These are phyloP conservation scores for Meiosimyza platycephala DNA, from an alignment of 2,888 invertebrate genomes.

Conservation along the genomic window DNA sequence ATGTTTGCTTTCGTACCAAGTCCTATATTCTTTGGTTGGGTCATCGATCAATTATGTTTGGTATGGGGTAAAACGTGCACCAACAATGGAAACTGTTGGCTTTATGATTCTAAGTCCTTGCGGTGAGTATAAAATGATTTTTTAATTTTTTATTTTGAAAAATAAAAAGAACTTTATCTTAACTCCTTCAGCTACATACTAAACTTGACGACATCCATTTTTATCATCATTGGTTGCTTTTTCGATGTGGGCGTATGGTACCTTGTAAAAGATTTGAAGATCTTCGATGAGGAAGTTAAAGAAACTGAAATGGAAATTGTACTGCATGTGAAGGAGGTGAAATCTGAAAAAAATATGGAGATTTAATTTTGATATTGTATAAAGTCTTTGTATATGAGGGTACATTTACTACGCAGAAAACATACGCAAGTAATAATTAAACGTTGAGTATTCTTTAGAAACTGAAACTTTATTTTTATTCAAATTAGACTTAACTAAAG, in stretches of 20 bases:
- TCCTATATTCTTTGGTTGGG: conserved; percentile 78
- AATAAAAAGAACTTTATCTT: neutral
- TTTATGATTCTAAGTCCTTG: conserved; percentile 75
- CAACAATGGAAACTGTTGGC: conserved; percentile 78
- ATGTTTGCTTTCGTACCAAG: conserved; percentile 78
- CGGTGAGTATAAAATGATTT: conserved; percentile 49
- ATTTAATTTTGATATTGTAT: conserved; percentile 46
- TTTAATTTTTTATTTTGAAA: neutral
- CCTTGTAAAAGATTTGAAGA: conserved; percentile 74
- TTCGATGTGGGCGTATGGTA: conserved; percentile 75
- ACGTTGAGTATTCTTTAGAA: too few relatives aligned
- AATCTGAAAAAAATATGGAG: conserved; percentile 63
- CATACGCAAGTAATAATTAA: too few relatives aligned
- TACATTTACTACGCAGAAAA: too few relatives aligned
- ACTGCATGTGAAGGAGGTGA: conserved; percentile 57
- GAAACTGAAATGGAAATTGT: conserved; percentile 15
- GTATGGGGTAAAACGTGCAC: conserved; percentile 81
- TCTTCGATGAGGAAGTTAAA: conserved; percentile 72
- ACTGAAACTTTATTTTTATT: too few relatives aligned
- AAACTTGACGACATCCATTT: conserved; percentile 73
- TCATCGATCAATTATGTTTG: conserved; percentile 73
- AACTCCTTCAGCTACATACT: conserved; percentile 66
- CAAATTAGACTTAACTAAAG: too few relatives aligned
- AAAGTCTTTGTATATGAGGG: neutral
- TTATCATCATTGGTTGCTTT: conserved; percentile 72